phyloP scores from a whole-genome alignment of 1,140 invertebrate species.

The Heliconius nattereri region DNA sequence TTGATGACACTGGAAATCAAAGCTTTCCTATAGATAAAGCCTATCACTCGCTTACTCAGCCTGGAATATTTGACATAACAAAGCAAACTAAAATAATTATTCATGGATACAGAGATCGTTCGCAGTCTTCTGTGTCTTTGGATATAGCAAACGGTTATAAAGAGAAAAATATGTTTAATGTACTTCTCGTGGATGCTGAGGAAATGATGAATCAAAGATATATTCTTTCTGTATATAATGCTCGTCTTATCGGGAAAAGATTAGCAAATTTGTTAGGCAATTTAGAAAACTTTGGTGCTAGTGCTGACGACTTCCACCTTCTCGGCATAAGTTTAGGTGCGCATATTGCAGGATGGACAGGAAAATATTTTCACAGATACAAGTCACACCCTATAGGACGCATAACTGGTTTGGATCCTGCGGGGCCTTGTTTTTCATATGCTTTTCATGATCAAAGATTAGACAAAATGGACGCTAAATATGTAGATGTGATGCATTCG shows the following conservation, averaged over 20 bases:
- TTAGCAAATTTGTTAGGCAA: constrained; percentile 79
- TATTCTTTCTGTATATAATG: constrained; percentile 65
- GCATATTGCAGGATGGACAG: constrained; percentile 82
- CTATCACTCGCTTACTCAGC: constrained; percentile 57
- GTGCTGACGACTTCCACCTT: constrained; percentile 79
- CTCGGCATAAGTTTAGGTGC: constrained; percentile 85
- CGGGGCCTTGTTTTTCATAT: constrained; percentile 79
- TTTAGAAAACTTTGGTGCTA: constrained; percentile 78
- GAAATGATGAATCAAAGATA: constrained; percentile 70
- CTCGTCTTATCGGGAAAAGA: constrained; percentile 73
- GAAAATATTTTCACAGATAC: constrained; percentile 81
- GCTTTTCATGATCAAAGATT: constrained; percentile 78
- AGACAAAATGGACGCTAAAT: constrained; percentile 83
- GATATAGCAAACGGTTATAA: constrained; percentile 68
- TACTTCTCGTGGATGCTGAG: constrained; percentile 69
- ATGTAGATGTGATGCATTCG: constrained; percentile 85
- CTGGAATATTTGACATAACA: constrained; percentile 66
- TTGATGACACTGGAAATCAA: constrained; percentile 50
- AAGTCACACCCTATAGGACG: constrained; percentile 64
- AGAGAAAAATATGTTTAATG: constrained; percentile 72
- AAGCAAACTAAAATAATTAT: constrained; percentile 74
- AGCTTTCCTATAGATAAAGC: constrained; percentile 65
- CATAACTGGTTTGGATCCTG: constrained; percentile 82
- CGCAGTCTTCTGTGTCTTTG: constrained; percentile 63
- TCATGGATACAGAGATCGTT: constrained; percentile 71